Conservation (phyloP, 2,797 vertebrate species). For the Borostomias antarcticus region DNA sequence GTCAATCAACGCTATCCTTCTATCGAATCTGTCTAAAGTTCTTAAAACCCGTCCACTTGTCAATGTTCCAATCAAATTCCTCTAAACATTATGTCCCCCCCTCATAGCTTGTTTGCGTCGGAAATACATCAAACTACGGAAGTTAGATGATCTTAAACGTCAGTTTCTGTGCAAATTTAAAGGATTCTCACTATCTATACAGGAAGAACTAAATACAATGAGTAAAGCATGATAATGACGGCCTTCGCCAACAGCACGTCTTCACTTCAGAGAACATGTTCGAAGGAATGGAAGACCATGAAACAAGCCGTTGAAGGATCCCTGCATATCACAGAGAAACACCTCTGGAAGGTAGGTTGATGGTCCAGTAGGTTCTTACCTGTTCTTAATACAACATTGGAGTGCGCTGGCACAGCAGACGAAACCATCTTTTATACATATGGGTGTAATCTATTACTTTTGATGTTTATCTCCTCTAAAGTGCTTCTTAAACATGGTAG, state of each 20-base stretch:
- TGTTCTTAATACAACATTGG: neutral
- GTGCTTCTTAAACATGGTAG: neutral
- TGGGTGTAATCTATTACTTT: neutral
- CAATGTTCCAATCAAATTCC: no score
- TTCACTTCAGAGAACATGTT: neutral
- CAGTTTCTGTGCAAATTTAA: neutral
- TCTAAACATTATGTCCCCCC: no score
- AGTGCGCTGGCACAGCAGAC: neutral
- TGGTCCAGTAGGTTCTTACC: conserved; percentile 18
- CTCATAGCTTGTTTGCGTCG: no score
- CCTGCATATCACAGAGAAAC: neutral
- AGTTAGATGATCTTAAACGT: no score
- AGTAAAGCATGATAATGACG: neutral
- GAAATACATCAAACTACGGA: no score
- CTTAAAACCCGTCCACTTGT: no score
- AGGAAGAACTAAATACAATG: neutral
- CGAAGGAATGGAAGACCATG: neutral
- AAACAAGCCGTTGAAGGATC: neutral
- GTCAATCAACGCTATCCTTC: no score
- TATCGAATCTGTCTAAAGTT: no score
- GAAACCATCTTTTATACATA: conserved; percentile 1
- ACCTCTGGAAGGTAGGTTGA: neutral
- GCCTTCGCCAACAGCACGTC: neutral
- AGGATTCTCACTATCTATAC: neutral
- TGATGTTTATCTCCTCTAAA: neutral